These are phyloP conservation scores for Phyllotis vaccarum DNA, from an alignment of 2,797 vertebrate species.

Conservation along the genomic window DNA sequence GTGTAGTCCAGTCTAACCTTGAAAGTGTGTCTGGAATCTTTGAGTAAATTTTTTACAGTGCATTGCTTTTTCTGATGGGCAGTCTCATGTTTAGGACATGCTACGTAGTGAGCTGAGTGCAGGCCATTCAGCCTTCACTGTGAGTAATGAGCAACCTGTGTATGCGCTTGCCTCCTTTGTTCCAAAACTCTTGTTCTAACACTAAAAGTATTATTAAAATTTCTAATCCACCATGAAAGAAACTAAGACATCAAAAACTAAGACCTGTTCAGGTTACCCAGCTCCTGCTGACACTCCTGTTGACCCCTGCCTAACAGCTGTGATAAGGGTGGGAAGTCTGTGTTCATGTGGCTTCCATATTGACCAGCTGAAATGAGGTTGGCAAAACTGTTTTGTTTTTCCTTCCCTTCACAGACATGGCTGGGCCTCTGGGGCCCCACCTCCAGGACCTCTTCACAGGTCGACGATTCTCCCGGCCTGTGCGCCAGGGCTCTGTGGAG, in stretches of 20 bases:
- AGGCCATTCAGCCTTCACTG: not conserved
- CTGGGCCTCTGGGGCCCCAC: slow-evolving; percentile 86
- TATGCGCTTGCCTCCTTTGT: not conserved
- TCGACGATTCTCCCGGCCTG: slow-evolving; percentile 91
- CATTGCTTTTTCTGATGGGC: not conserved
- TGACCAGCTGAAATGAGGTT: not conserved
- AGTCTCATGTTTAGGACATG: not conserved
- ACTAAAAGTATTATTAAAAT: not conserved
- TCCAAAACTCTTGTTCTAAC: not conserved
- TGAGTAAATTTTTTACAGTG: not conserved
- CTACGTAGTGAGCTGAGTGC: slow-evolving; percentile 4
- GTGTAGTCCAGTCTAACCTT: not conserved
- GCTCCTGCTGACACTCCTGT: not conserved
- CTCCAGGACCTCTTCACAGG: slow-evolving; percentile 94
- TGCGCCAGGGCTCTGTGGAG: slow-evolving; percentile 89
- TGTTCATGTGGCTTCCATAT: not conserved
- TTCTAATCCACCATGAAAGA: not conserved
- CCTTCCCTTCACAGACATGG: slow-evolving; percentile 83
- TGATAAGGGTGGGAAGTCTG: not conserved
- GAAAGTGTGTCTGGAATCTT: not conserved
- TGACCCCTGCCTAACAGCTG: not conserved
- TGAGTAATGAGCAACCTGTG: not conserved
- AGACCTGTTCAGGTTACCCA: not conserved
- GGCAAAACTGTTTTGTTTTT: not conserved
- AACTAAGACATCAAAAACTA: not conserved